Evolutionary conservation across 1,140 invertebrate genomes (phyloP), one percentile per base, ranked within the genome.

Genomic region (Teleogryllus occipitalis): DNA sequence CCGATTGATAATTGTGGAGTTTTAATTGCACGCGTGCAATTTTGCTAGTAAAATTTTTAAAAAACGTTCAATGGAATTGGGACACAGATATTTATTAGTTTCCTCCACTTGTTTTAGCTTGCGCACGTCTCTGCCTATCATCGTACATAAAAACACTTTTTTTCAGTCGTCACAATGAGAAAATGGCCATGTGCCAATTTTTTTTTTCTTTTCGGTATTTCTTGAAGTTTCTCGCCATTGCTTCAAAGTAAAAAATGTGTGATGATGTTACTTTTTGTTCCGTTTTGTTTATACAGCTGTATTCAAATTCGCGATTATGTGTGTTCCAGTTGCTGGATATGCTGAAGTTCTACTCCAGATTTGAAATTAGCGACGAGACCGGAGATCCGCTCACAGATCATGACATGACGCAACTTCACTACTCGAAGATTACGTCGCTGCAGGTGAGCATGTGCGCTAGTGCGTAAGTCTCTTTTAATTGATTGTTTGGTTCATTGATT

Each of bases 321-420:
- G 83, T 84, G 83, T 90, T 91, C 46, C 88, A 99, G 93, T 87
- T 99, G 7, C 85, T 99, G 82, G 95, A 98, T 81, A 98, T 97
- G 92, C 87, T 99, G 14, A 97, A 97, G 85, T 98, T 99, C 84
- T 99, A 99, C 87, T 92, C 95, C 0, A 90, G 95, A 81, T 99
- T 99, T 88, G 98, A 99, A 87, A 99, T 99, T 80, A 98, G 96
- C 86, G 97, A 99, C 85, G 93, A 96, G 82, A 96, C 93, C 5
- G 98, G 98, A 0, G 96, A 98, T 85, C 95, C 97, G 0, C 88
- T 99, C 39, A 97, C 93, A 0, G 95, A 98, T 85, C 92, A 95
- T 81, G 95, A 99, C 84, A 97, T 99, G 90, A 96, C 95, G 46
- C 90, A 96, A 83, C 86, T 94, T 39, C 98, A 99, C 87, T 99